Conservation (phyloP, 2,113 vertebrate species). For the Nycticebus coucang region DNA sequence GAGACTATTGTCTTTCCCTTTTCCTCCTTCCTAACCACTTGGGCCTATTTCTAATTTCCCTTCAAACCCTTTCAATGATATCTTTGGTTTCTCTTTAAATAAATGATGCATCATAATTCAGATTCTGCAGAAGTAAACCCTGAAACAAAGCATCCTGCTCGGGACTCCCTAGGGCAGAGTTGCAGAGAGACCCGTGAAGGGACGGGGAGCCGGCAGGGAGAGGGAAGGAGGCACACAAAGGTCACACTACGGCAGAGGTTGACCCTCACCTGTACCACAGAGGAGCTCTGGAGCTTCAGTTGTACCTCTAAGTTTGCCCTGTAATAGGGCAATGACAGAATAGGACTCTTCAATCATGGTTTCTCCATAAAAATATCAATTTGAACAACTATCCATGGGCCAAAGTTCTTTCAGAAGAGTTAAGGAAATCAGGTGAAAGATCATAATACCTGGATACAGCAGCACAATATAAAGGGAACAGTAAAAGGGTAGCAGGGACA, state of each 20-base stretch:
- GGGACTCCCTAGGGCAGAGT: not conserved
- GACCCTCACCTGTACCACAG: not conserved
- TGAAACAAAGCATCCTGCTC: not conserved
- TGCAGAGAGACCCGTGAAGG: not conserved
- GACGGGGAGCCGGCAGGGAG: accelerated
- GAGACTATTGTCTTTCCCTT: not conserved
- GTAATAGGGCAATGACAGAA: not conserved
- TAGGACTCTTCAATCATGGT: not conserved
- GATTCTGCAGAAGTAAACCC: not conserved
- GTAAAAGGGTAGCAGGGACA: not conserved
- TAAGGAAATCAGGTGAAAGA: not conserved
- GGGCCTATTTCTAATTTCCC: not conserved
- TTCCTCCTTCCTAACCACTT: not conserved
- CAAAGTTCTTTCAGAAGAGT: not conserved
- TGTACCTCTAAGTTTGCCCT: not conserved
- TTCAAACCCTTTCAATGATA: not conserved
- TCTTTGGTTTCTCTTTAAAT: not conserved
- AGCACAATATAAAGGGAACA: not conserved
- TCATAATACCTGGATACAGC: not conserved
- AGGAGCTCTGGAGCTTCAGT: not conserved
- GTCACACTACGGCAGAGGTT: not conserved
- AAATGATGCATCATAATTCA: not conserved
- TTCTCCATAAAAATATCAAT: not conserved
- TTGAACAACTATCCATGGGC: not conserved
- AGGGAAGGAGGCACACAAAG: not conserved